Evolutionary conservation across 1,140 invertebrate genomes (phyloP).

Genomic region (Drosophila novamexicana): DNA sequence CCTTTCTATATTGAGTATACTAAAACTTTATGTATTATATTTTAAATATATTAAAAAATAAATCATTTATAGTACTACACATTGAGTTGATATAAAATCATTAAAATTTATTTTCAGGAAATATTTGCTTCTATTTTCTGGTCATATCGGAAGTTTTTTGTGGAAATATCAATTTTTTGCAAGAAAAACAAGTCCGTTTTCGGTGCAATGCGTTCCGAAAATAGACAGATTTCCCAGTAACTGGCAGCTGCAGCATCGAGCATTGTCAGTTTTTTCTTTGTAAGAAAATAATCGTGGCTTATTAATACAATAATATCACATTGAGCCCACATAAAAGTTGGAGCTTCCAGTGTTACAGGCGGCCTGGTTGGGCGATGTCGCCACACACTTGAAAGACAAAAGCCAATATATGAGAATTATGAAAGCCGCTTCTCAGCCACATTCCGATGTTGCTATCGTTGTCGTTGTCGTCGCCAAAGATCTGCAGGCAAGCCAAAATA

Average conservation of each 20-base stretch:
- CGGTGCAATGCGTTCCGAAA: background rate
- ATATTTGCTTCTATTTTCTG: too few relatives aligned
- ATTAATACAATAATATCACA: constrained; percentile 1
- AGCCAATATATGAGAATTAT: constrained; percentile 68
- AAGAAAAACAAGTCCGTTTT: background rate
- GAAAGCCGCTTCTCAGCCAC: constrained; percentile 44
- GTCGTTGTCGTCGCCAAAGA: constrained; percentile 39
- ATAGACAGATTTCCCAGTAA: background rate
- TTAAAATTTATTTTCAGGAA: too few relatives aligned
- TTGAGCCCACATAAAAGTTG: constrained; percentile 36
- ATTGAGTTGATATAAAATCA: too few relatives aligned
- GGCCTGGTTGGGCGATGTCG: constrained; percentile 8
- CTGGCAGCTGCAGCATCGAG: background rate
- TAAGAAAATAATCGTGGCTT: background rate
- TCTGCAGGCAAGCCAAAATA: constrained; percentile 45
- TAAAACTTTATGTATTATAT: too few relatives aligned
- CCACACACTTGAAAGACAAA: constrained; percentile 25
- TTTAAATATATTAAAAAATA: too few relatives aligned
- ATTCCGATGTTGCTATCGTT: constrained; percentile 56
- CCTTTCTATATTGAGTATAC: too few relatives aligned
- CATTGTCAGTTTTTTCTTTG: background rate
- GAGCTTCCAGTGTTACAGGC: constrained; percentile 21
- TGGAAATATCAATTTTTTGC: background rate
- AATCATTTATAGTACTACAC: too few relatives aligned
- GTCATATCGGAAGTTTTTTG: background rate